Evolutionary conservation across 2,113 vertebrate genomes (phyloP), one percentile per base, ranked within the genome.

Genomic region (Pica pica): DNA sequence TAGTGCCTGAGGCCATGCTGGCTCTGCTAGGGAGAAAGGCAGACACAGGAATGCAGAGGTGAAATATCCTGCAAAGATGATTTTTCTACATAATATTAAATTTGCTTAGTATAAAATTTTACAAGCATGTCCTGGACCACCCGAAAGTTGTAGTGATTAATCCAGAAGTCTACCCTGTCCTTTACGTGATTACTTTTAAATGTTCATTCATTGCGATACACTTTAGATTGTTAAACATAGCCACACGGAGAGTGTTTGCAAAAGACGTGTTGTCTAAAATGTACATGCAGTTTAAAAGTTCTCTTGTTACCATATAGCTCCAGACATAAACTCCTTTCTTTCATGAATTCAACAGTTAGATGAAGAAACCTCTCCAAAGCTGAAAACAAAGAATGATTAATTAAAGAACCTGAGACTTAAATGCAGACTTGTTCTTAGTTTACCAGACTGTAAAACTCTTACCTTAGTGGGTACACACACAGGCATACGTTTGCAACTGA

Each of bases 321-420:
- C 81, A 87, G 42, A 85, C 57, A 85, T 49, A 94, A 94, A 65
- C 31, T 92, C 67, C 6, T 71, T 93, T 77, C 73, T 75, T 88
- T 79, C 39, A 52, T 57, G 10, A 56, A 33, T 89, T 89, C 88
- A 70, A 28, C 3, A 10, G 26, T 95, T 75, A 93, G 67, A 91
- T 73, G 75, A 64, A 91, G 91, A 87, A 90, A 92, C 30, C 22
- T 90, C 20, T 94, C 61, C 44, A 63, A 89, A 41, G 35, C 22
- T 92, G 73, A 95, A 93, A 95, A 59, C n/a, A 70, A 88, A 76
- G 27, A 52, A 70, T 49, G 52, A 90, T 89, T 94, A 94, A 84
- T 96, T 93, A 84, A 88, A 97, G 92, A 87, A 88, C 42, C 49
- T 33, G 35, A 73, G 64, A 63, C 50, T 80, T 56, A 87, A 74